These are phyloP conservation scores for Aphidius gifuensis DNA, from an alignment of 1,140 invertebrate genomes.

Conservation along the genomic window DNA sequence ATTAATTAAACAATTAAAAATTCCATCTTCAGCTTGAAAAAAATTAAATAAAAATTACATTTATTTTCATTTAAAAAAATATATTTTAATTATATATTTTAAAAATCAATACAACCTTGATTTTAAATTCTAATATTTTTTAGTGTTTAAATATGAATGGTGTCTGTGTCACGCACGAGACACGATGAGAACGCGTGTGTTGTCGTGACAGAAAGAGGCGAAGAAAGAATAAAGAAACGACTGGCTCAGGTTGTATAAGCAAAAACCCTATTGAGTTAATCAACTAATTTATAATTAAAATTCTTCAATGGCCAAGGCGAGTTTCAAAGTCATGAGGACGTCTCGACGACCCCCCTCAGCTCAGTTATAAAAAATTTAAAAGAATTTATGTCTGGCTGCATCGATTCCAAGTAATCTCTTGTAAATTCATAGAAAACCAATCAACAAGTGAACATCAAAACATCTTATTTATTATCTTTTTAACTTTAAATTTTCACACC, in stretches of 20 bases:
- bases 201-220: too few relatives aligned
- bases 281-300: conserved; percentile 60
- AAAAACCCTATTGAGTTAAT: conserved; percentile 59
- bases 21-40: too few relatives aligned
- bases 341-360: conserved; percentile 14
- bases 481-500: too few relatives aligned
- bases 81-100: too few relatives aligned
- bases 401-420: conserved; percentile 50
- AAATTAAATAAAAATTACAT: too few relatives aligned
- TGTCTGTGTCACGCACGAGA: conserved; percentile 25
- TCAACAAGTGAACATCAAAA: conserved; percentile 34
- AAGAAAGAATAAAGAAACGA: not conserved
- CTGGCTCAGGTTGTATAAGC: conserved; percentile 13
- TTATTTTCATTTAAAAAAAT: too few relatives aligned
- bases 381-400: conserved; percentile 32
- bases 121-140: not conserved
- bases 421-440: conserved; percentile 56
- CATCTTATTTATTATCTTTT: too few relatives aligned
- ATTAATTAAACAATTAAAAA: not conserved
- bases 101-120: too few relatives aligned
- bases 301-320: conserved; percentile 45
- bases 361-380: conserved; percentile 37
- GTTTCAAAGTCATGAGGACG: conserved; percentile 15
- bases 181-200: not conserved
- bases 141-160: conserved; percentile 13